These are phyloP conservation scores for Sminthurides aquaticus DNA, from an alignment of 2,888 invertebrate genomes.

Conservation along the genomic window DNA sequence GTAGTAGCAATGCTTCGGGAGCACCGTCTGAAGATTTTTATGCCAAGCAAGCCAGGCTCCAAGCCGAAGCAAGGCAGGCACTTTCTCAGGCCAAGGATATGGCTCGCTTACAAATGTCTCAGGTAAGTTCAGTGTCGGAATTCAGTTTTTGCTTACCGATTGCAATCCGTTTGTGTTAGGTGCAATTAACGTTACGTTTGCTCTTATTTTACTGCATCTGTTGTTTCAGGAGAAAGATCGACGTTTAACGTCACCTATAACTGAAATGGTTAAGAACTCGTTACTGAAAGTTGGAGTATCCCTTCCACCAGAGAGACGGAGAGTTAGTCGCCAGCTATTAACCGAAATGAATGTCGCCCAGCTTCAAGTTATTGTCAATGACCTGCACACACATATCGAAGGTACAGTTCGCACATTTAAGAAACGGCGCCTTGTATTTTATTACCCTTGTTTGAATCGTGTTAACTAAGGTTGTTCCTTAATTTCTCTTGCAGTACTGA, in stretches of 20 bases:
- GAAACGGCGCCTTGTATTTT: background rate
- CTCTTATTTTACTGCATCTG: conserved; percentile 5
- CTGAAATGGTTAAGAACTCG: conserved; percentile 73
- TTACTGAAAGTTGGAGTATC: conserved; percentile 67
- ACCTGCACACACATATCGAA: conserved; percentile 88
- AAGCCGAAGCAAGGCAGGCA: conserved; percentile 79
- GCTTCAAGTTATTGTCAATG: conserved; percentile 87
- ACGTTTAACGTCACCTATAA: conserved; percentile 56
- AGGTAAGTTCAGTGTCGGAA: conserved; percentile 17
- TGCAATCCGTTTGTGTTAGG: background rate
- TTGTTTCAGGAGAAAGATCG: conserved; percentile 31
- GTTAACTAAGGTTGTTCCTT: too few species aligned
- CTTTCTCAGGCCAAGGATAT: conserved; percentile 83
- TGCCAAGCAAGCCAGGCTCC: conserved; percentile 69
- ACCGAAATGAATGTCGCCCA: conserved; percentile 91
- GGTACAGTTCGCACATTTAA: conserved; percentile 46
- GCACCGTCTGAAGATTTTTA: conserved; percentile 60
- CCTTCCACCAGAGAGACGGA: conserved; percentile 71
- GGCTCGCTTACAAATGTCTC: conserved; percentile 79
- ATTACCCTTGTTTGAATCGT: background rate
- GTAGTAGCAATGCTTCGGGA: conserved; percentile 33
- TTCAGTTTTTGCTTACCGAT: background rate
- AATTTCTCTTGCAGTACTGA: conserved; percentile 55
- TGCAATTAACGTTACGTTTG: background rate
- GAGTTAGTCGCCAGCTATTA: conserved; percentile 73